Evolutionary conservation across 2,113 vertebrate genomes (phyloP), one percentile per base, ranked within the genome.

Genomic region (Gasterosteus nipponicus): DNA sequence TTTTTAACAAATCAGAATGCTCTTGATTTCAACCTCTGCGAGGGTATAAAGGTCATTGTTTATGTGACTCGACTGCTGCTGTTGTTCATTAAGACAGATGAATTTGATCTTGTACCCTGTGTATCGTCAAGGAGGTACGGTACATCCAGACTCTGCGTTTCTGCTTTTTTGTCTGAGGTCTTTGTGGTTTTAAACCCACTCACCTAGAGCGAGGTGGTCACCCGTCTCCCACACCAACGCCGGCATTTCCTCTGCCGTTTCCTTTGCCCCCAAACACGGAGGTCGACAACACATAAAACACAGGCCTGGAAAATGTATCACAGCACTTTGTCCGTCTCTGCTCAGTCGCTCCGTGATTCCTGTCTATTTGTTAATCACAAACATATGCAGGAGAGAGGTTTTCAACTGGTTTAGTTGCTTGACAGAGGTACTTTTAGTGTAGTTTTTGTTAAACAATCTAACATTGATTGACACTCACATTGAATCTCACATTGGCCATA

Each of bases 211-310:
- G 77, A 89, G 69, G 73, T 75, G 83, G 58, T 78, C 74, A 53
- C 77, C 82, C 68, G 73, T 81, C 85, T 87, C 88, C 83, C 80
- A 86, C 77, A 31, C 85, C 72, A 75, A 72, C 75, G 35, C 77
- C 77, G 84, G 85, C 88, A 89, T 89, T 91, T 91, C 86, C 87
- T 86, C 83, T 78, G 68, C 78, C 63, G 83, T 78, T 87, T 87
- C 88, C 87, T 84, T 76, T 74, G 69, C 83, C 80, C 82, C 75
- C 60, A 81, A 86, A 85, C 83, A 78, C n/a, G 22, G 81, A 87
- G 71, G 69, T 73, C 41, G 62, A 71, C 62, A 81, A 73, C 72
- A 61, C 61, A 69, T 75, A 72, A 83, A 84, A 66, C 72, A 67
- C 80, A 85, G 64, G 74, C 57, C 82, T 89, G 86, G 83, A 87